These are phyloP conservation scores for Antheraea mylitta DNA, from an alignment of 1,140 invertebrate species.

Conservation along the genomic window DNA sequence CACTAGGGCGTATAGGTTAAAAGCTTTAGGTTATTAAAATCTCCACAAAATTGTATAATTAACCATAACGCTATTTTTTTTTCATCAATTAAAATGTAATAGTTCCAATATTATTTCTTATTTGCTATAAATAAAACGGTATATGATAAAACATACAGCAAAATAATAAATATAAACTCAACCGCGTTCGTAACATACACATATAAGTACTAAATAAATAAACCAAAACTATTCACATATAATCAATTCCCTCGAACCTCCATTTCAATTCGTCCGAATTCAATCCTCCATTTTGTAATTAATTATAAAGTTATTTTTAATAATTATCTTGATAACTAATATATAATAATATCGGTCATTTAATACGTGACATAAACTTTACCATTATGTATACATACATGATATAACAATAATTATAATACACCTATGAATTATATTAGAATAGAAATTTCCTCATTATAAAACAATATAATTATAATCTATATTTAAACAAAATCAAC, in stretches of 20 bases:
- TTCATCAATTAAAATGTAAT: no score
- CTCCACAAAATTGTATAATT: slow-evolving; percentile 69
- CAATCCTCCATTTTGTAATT: slow-evolving; percentile 26
- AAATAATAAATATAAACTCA: not conserved
- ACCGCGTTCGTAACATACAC: not conserved
- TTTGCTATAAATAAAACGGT: slow-evolving; percentile 35
- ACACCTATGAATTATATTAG: slow-evolving; percentile 44
- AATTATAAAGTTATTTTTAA: not conserved
- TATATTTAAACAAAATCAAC: slow-evolving; percentile 52
- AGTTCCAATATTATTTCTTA: slow-evolving; percentile 58
- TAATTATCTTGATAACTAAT: slow-evolving; percentile 12
- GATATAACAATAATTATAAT: slow-evolving; percentile 56
- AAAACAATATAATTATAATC: slow-evolving; percentile 64
- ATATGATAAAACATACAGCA: not conserved
- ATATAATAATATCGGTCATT: slow-evolving; percentile 54
- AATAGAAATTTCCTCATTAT: slow-evolving; percentile 53
- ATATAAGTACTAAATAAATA: not conserved
- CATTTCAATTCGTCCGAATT: slow-evolving; percentile 69
- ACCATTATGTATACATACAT: slow-evolving; percentile 36
- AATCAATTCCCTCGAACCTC: slow-evolving; percentile 68
- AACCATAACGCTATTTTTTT: no score
- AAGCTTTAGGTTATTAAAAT: slow-evolving; percentile 71
- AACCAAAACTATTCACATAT: slow-evolving; percentile 19
- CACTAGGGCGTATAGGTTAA: slow-evolving; percentile 67
- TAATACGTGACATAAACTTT: slow-evolving; percentile 65